Percentiles rank a stretch among this genome's conserved stretches.
phyloP scores from a whole-genome alignment of 2,797 vertebrate genomes.

The Telmatherina bonti region DNA sequence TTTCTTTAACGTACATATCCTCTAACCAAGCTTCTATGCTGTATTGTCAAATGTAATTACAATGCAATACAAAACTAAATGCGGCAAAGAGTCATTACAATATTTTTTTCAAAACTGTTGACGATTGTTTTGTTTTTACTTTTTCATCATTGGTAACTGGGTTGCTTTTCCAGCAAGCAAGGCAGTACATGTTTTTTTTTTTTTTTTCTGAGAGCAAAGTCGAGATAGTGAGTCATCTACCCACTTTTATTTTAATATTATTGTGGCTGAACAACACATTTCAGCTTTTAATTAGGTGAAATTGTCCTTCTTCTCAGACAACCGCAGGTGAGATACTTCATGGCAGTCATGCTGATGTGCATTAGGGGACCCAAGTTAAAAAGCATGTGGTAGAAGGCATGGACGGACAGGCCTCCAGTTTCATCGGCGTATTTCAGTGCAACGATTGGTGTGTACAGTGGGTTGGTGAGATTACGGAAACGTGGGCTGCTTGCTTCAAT shows the following conservation, averaged over 20 bases:
- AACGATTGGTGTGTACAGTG: constrained; percentile 77
- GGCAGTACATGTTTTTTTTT: background rate
- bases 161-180: background rate
- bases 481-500: constrained; percentile 73
- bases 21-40: background rate
- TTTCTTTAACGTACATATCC: no score
- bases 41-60: constrained; percentile 7
- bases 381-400: constrained; percentile 84
- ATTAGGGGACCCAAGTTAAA: constrained; percentile 83
- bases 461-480: constrained; percentile 82
- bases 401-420: constrained; percentile 79
- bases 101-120: background rate
- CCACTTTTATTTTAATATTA: constrained; percentile 4
- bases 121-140: background rate
- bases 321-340: constrained; percentile 82
- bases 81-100: background rate
- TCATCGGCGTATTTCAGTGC: constrained; percentile 85
- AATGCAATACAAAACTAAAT: constrained; percentile 1
- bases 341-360: constrained; percentile 77
- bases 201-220: background rate
- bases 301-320: constrained; percentile 77
- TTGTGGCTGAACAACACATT: background rate
- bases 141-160: background rate
- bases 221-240: background rate
- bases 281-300: constrained; percentile 66